Conservation (phyloP, 2,888 invertebrate species). For the Danaus chrysippus region DNA sequence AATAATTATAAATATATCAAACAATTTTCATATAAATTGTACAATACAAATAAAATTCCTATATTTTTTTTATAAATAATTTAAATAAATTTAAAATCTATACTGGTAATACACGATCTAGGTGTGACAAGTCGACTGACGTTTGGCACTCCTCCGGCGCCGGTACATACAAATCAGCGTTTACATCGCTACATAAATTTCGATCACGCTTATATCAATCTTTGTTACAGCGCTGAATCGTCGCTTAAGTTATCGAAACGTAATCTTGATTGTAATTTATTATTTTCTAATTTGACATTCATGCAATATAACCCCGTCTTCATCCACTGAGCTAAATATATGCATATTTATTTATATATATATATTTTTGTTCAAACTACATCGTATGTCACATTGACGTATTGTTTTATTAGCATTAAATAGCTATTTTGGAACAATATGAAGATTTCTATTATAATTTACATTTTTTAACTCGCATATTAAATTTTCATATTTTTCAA, state of each 20-base stretch:
- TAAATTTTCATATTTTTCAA: background rate
- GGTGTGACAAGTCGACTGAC: constrained; percentile 29
- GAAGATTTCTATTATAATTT: background rate
- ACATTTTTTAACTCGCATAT: no score
- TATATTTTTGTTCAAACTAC: constrained; percentile 17
- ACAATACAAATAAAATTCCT: no score
- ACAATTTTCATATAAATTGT: no score
- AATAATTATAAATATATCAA: background rate
- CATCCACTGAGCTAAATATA: constrained; percentile 2
- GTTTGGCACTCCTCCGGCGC: constrained; percentile 29
- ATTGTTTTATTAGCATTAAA: constrained; percentile 22
- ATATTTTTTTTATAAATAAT: background rate
- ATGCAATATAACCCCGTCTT: background rate
- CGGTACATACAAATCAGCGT: constrained; percentile 24
- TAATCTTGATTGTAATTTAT: constrained; percentile 27
- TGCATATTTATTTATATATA: background rate
- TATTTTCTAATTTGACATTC: constrained; percentile 26
- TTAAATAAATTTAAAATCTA: constrained; percentile 1
- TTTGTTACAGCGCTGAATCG: constrained; percentile 15
- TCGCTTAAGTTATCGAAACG: constrained; percentile 13
- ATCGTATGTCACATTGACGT: constrained; percentile 18
- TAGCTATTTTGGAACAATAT: background rate
- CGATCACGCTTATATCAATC: constrained; percentile 17
- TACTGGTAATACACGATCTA: constrained; percentile 14
- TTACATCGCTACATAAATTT: constrained; percentile 24